Conservation (phyloP, 23 tunicate species). For the Corella eumyota region DNA sequence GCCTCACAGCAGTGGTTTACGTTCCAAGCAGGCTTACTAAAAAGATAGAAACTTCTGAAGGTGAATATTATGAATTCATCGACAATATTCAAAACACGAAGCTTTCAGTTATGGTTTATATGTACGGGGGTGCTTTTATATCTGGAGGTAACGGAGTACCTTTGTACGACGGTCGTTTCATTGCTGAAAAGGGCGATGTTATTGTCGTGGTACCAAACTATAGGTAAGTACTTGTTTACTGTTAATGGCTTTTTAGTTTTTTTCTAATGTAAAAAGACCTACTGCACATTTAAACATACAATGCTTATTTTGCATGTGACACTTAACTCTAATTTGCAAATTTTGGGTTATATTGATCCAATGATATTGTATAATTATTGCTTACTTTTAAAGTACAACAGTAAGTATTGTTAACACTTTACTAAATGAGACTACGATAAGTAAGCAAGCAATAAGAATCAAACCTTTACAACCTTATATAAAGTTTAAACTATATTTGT, state of each 20-base stretch:
- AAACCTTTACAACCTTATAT: too few species aligned
- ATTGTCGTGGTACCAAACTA: conserved; percentile 48
- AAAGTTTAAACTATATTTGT: too few species aligned
- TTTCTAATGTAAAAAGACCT: background rate
- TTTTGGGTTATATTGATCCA: too few species aligned
- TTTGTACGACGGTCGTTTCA: conserved; percentile 48
- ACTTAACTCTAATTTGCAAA: background rate
- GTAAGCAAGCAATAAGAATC: too few species aligned
- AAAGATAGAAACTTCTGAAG: conserved; percentile 17
- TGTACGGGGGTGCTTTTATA: conserved; percentile 71
- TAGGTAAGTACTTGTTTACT: conserved; percentile 21
- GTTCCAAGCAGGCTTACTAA: conserved; percentile 35
- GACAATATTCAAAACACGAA: conserved; percentile 1
- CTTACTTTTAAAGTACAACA: too few species aligned
- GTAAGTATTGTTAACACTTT: too few species aligned
- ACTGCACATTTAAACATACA: background rate
- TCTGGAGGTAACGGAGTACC: conserved; percentile 50
- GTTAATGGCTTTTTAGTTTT: conserved; percentile 1
- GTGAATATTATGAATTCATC: conserved; percentile 11
- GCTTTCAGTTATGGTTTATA: conserved; percentile 57
- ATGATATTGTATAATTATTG: too few species aligned
- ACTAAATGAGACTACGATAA: too few species aligned
- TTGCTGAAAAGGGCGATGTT: conserved; percentile 50
- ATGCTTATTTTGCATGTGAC: background rate
- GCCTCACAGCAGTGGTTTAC: conserved; percentile 39